Percentiles rank a stretch among this genome's conserved stretches.
Evolutionary conservation across 2,888 invertebrate genomes (phyloP).

Genomic region (Spodoptera littoralis): DNA sequence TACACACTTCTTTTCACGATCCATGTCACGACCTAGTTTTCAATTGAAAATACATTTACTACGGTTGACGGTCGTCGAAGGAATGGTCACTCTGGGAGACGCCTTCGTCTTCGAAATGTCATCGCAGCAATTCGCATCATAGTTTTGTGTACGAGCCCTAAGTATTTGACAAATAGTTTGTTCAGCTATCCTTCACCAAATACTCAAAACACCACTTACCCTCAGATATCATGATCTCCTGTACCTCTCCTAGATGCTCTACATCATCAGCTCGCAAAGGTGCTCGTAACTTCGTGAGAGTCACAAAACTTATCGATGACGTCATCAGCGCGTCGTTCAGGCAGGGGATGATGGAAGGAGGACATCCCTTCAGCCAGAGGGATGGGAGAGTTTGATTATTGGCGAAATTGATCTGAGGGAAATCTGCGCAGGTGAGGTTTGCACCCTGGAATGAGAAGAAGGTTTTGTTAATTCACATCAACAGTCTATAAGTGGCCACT

Average conservation of each 20-base stretch:
- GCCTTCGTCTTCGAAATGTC: too few species aligned
- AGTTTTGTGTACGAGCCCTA: too few species aligned
- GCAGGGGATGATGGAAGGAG: slow-evolving; percentile 27
- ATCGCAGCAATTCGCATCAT: too few species aligned
- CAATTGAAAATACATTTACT: too few species aligned
- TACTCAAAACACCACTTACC: slow-evolving; percentile 5
- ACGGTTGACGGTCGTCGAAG: too few species aligned
- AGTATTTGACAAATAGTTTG: too few species aligned
- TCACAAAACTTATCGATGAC: not conserved
- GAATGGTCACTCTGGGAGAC: too few species aligned
- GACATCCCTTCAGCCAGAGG: slow-evolving; percentile 12
- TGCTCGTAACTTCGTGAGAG: not conserved
- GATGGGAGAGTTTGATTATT: slow-evolving; percentile 17
- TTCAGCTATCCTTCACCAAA: too few species aligned
- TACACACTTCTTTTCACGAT: too few species aligned
- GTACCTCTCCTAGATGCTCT: slow-evolving; percentile 12
- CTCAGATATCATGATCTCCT: slow-evolving; percentile 11
- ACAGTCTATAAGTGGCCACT: not conserved
- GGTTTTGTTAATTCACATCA: not conserved
- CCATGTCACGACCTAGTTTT: too few species aligned
- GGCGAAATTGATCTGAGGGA: slow-evolving; percentile 36
- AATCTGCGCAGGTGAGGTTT: slow-evolving; percentile 34
- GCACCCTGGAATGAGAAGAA: slow-evolving; percentile 27
- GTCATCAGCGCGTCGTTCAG: slow-evolving; percentile 14
- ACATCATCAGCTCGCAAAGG: slow-evolving; percentile 21